Evolutionary conservation across 2,888 invertebrate species (phyloP), one percentile per base, ranked within the genome.

Genomic region (Folsomia manolachei): DNA sequence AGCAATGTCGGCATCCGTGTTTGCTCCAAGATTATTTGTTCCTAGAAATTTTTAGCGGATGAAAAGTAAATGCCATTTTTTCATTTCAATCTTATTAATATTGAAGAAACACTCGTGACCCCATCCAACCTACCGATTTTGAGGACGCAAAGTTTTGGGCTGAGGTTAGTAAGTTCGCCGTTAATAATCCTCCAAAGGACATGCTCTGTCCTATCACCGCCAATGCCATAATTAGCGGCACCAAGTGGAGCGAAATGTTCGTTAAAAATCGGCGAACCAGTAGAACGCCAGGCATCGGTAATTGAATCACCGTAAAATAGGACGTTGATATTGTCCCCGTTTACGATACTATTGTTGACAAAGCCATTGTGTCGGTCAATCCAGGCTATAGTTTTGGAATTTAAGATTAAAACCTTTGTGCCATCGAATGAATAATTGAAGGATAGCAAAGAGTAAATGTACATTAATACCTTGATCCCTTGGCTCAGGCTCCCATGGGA

Each of bases 71-170:
- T 56, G 21, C 7, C n/a, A n/a, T n/a, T n/a, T n/a, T n/a, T n/a
- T n/a, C n/a, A n/a, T n/a, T n/a, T n/a, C n/a, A n/a, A n/a, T n/a
- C n/a, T n/a, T n/a, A n/a, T n/a, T n/a, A n/a, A n/a, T n/a, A n/a
- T n/a, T n/a, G n/a, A n/a, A n/a, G n/a, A n/a, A n/a, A n/a, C n/a
- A n/a, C n/a, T n/a, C n/a, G n/a, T n/a, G n/a, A n/a, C n/a, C n/a
- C n/a, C n/a, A n/a, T n/a, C n/a, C 56, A 56, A n/a, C 56, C 21
- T 85, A 7, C 87, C 87, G 27, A 85, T 84, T 69, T 84, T 80
- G 9, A 87, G 76, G n/a, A 87, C 86, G 39, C 86, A 83, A 69
- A 87, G 85, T 82, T 86, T 86, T 1, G 87, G 87, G 26, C 82
- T 81, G 52, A 86, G 82, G 70, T 82, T 81, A 27, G 87, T 86